Conservation (phyloP, 2,888 invertebrate genomes). For the Adineta ricciae region DNA sequence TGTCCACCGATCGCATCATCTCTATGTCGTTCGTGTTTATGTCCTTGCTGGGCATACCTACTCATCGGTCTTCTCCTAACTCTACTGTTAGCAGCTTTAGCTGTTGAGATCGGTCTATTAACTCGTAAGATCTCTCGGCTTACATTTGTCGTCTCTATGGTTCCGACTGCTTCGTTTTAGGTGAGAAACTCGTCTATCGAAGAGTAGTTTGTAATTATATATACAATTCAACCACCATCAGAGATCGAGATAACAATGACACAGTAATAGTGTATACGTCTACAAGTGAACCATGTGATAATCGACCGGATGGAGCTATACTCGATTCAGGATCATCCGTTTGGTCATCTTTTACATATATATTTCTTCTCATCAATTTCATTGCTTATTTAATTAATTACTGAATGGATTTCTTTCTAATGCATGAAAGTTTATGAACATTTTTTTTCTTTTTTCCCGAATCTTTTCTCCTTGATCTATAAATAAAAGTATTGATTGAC, state of each 20-base stretch:
- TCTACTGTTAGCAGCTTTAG: background rate
- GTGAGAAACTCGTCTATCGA: background rate
- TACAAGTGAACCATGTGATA: background rate
- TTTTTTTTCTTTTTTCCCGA: background rate
- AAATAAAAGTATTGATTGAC: background rate
- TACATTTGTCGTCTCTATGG: background rate
- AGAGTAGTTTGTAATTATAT: background rate
- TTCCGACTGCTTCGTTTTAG: background rate
- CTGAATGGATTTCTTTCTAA: background rate
- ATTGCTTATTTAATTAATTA: background rate
- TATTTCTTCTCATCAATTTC: background rate
- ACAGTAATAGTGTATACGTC: too few relatives aligned
- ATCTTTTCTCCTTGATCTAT: background rate
- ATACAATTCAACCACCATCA: background rate
- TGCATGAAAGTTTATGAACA: background rate
- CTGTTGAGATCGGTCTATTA: background rate
- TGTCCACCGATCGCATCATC: background rate
- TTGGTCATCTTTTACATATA: background rate
- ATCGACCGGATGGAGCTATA: background rate
- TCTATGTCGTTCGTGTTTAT: background rate
- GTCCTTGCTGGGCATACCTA: background rate
- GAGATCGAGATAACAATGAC: too few relatives aligned
- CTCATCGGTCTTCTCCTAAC: background rate
- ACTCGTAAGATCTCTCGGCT: background rate
- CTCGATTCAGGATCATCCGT: background rate